phyloP scores from a whole-genome alignment of 1,140 invertebrate genomes.

The Diorhabda elongata region DNA sequence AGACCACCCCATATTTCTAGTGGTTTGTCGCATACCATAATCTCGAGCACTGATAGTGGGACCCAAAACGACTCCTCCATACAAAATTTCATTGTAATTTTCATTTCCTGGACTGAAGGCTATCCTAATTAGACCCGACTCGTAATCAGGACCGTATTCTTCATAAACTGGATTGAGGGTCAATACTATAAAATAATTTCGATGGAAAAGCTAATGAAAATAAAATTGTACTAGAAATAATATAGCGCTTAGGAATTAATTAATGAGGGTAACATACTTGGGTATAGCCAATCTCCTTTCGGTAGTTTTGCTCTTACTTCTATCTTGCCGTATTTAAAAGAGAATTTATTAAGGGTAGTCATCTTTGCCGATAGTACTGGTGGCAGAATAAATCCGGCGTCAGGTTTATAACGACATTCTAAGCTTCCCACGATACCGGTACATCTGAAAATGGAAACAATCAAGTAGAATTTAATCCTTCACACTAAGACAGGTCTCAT shows the following conservation, averaged over 20 bases:
- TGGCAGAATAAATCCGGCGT: conserved; percentile 56
- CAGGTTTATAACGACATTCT: conserved; percentile 52
- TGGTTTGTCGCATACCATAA: conserved; percentile 48
- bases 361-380: conserved; percentile 66
- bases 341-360: conserved; percentile 61
- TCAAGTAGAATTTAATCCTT: neutral
- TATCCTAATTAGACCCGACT: conserved; percentile 50
- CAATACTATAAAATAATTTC: conserved; percentile 48
- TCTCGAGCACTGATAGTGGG: conserved; percentile 40
- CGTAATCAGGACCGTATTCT: conserved; percentile 52
- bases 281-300: conserved; percentile 73
- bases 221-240: neutral
- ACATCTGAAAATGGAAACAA: conserved; percentile 51
- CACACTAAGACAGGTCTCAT: too few relatives aligned
- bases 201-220: too few relatives aligned
- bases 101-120: conserved; percentile 49
- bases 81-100: conserved; percentile 39
- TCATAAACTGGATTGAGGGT: conserved; percentile 54
- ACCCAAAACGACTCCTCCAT: conserved; percentile 46
- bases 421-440: conserved; percentile 50
- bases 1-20: conserved; percentile 51
- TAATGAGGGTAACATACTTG: conserved; percentile 51
- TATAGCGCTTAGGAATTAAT: neutral
- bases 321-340: conserved; percentile 69
- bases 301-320: conserved; percentile 75